Evolutionary conservation across 2,797 vertebrate genomes (phyloP).

Genomic region (Serranus cabrilla): DNA sequence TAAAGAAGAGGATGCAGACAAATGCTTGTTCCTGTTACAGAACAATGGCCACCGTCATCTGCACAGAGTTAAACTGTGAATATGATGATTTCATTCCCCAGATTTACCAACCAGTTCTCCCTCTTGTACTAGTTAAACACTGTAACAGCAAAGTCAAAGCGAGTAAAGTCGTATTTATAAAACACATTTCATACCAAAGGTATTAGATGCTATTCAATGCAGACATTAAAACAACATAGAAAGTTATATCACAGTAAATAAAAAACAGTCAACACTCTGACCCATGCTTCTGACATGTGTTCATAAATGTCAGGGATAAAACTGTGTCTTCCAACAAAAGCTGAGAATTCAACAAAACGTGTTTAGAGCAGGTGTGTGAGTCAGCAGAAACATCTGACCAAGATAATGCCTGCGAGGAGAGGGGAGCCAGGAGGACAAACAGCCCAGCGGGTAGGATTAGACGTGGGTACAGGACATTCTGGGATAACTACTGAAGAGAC

Average conservation of each 20-base stretch:
- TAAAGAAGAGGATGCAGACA: not conserved
- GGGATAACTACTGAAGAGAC: not conserved
- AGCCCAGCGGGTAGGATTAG: too few relatives aligned
- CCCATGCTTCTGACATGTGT: too few relatives aligned
- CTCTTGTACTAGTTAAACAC: not conserved
- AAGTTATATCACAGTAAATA: too few relatives aligned
- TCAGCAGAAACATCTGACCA: conserved; percentile 3
- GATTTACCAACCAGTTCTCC: not conserved
- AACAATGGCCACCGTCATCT: too few relatives aligned
- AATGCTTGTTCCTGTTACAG: not conserved
- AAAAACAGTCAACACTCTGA: too few relatives aligned
- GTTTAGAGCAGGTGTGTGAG: conserved; percentile 6
- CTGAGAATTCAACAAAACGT: not conserved
- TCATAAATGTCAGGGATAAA: not conserved
- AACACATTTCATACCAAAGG: too few relatives aligned
- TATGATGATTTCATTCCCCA: not conserved
- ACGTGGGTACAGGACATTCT: not conserved
- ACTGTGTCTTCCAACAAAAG: not conserved
- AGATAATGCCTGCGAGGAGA: not conserved
- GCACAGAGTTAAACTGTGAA: not conserved
- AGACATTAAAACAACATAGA: too few relatives aligned
- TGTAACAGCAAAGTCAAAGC: not conserved
- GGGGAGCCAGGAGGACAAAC: not conserved
- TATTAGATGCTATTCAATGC: too few relatives aligned
- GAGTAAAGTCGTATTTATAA: too few relatives aligned